Base-by-base conservation (phyloP, 2,113 vertebrate species). In the Prionailurus viverrinus region DNA sequence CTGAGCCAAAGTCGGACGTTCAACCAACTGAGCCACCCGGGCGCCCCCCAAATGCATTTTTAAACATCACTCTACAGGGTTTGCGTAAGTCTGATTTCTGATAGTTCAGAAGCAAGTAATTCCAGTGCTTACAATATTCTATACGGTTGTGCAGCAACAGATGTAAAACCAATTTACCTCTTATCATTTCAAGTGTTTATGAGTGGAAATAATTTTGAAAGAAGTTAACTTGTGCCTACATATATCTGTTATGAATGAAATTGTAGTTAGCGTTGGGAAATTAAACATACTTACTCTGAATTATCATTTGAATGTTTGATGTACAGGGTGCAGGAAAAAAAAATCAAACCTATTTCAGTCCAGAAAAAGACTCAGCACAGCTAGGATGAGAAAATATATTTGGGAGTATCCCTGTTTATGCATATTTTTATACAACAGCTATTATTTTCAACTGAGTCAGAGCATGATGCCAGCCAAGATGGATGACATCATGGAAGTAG, bases 191-290 rank as follows among this genome's bases (percentile, higher is more conserved):
- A 96, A 95, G 55, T 78, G 61, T 86, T 94, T 86, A 87, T 92
- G 19, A 94, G 27, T 39, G 80, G 55, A 9, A 79, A 94, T 78
- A 92, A 93, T 95, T 93, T 86, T 94, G 55, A 92, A 97, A 92
- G 51, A 89, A 27, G 65, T 93, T 94, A 86, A 25, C 36, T 89
- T 89, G 33, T 68, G 15, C 5, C 41, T 94, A 82, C 4, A 51
- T 89, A 58, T 96, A 85, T 84, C 21, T 94, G 15, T 86, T 93
- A 66, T 92, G 73, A 96, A 94, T 95, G 10, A 95, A 94, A 96
- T 78, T 91, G 4, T 61, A 79, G 7, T 76, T 86, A 89, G 11
- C 80, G 97, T 93, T 48, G 95, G 88, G 31, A 92, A 88, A 85
- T 97, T 74, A 91, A 96, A 93, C 15, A n/a, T 94, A 84, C 83